Evolutionary conservation across 2,113 vertebrate genomes (phyloP).

Genomic region (Lophochroa leadbeateri): DNA sequence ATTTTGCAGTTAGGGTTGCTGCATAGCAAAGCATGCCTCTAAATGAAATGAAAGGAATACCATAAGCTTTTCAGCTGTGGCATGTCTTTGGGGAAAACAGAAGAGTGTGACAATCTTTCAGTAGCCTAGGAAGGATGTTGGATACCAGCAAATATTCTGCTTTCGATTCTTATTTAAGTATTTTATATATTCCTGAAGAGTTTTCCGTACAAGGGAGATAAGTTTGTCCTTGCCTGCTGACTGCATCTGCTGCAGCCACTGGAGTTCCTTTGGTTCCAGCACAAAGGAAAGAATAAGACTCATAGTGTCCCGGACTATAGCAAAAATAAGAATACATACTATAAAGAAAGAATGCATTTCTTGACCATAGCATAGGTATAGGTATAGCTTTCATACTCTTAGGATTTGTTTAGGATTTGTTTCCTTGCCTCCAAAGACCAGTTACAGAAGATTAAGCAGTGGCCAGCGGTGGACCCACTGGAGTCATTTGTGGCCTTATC

Average conservation of each 20-base stretch:
- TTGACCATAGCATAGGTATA: neutral
- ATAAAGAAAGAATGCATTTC: neutral
- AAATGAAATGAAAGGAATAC: slow-evolving; percentile 18
- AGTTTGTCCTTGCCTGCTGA: neutral
- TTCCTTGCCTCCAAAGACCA: neutral
- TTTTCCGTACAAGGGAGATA: accelerated
- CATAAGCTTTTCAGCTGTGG: slow-evolving; percentile 29
- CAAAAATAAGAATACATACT: neutral
- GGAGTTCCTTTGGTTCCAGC: neutral
- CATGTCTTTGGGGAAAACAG: neutral
- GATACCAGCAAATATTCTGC: neutral
- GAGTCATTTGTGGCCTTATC: neutral
- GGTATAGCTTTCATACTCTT: too few species aligned
- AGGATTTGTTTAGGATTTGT: neutral
- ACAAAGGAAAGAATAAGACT: neutral
- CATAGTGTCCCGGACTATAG: neutral
- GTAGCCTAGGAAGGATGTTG: neutral
- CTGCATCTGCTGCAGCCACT: accelerated
- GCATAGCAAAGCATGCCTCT: neutral
- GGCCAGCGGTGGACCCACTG: neutral
- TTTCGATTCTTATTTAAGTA: neutral
- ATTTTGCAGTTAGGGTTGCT: slow-evolving; percentile 39
- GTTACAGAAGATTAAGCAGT: neutral
- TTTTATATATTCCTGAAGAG: neutral
- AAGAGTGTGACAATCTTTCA: neutral